Base-by-base conservation (phyloP, 30 jellyfish, hydroid and myxozoan genomes). In the Hydra vulgaris region DNA sequence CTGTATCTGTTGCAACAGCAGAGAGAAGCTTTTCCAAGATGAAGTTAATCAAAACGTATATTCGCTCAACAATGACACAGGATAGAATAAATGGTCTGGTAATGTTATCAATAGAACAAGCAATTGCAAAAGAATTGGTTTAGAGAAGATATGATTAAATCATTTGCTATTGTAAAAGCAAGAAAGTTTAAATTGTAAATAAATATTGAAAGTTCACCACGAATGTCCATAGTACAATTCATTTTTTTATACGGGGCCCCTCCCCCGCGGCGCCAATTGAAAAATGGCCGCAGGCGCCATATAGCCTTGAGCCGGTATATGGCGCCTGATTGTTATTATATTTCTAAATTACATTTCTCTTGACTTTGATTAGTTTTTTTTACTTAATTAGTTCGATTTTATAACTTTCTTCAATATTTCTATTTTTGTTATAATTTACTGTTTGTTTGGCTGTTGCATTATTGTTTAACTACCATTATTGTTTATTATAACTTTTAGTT, bases 1-100 rank as follows among this genome's bases (percentile, higher is more conserved):
- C 84, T 23, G 53, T 77, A 21, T 26, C 80, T 18, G 84, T 79
- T 79, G 85, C 87, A 61, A 68, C 67, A 19, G 85, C 85, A 66
- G 88, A 68, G 23, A 23, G 73, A 22, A 68, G 82, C 18, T 80
- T 4, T 27, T 80, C 76, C 26, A 69, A 69, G 84, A 81, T 69
- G 24, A 69, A 25, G 73, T 71, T 69, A 81, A 80, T 80, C 25
- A 80, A 80, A 71, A 80, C 88, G 23, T 80, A 80, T 52, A 27
- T 80, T 21, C 72, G 88, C 55, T 80, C 82, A 68, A 80, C 53
- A 24, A 80, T 70, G 26, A 1, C 84, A 18, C 88, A 80, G 54
- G 74, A 68, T 25, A 69, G 74, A 23, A 73, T 80, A 22, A 26
- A 69, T 68, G 70, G 70, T 22, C 66, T 80, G 52, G 88, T 83